Evolutionary conservation across 2,113 vertebrate species (phyloP).

Genomic region (Callionymus lyra): DNA sequence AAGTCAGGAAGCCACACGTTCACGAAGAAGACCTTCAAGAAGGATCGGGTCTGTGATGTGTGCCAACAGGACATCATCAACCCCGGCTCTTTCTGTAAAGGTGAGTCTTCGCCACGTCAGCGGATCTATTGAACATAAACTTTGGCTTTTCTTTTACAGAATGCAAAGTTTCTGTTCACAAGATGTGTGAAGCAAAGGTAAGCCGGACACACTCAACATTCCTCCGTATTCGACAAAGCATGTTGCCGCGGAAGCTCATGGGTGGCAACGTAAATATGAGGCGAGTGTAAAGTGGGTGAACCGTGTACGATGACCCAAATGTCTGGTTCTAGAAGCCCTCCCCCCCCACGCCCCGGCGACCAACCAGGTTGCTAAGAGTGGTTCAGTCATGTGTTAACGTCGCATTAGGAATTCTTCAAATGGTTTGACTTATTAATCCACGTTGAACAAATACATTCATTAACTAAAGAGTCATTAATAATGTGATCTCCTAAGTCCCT

Average conservation of each 20-base stretch:
- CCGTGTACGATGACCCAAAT: conserved; percentile 51
- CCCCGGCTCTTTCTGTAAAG: conserved; percentile 44
- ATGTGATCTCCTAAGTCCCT: neutral
- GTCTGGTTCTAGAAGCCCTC: conserved; percentile 26
- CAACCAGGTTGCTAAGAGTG: conserved; percentile 32
- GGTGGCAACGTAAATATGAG: conserved; percentile 11
- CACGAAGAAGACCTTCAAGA: conserved; percentile 46
- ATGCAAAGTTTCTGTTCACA: conserved; percentile 50
- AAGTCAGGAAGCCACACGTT: conserved; percentile 37
- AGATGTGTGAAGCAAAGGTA: conserved; percentile 50
- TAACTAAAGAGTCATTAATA: neutral
- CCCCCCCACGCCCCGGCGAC: conserved; percentile 10
- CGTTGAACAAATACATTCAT: too few relatives aligned
- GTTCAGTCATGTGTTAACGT: conserved; percentile 30
- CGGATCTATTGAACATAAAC: conserved; percentile 1
- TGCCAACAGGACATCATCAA: conserved; percentile 43
- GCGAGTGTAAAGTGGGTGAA: conserved; percentile 25
- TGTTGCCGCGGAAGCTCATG: conserved; percentile 5
- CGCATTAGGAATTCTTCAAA: conserved; percentile 1
- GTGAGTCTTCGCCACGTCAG: conserved; percentile 36
- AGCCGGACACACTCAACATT: conserved; percentile 1
- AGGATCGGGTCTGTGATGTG: conserved; percentile 33
- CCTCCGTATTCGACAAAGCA: conserved; percentile 1
- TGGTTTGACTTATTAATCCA: neutral
- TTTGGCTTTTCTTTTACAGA: conserved; percentile 28